Base-by-base conservation (phyloP, 2,888 invertebrate genomes). In the Cistogaster globosa region DNA sequence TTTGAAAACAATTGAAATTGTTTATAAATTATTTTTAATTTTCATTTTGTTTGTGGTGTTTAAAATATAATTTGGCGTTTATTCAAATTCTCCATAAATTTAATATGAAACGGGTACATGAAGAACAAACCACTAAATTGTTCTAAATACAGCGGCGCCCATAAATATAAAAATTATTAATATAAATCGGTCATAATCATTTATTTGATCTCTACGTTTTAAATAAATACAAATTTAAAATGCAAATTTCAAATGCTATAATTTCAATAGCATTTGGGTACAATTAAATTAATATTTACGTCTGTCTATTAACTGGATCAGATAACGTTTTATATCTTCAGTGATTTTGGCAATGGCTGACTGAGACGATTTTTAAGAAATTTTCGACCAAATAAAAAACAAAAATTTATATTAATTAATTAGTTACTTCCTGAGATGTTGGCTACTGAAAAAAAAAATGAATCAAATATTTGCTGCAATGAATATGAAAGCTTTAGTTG, bases 31-130 rank as follows among this genome's bases (percentile, higher is more conserved):
- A 48, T 63, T 76, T 57, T 76, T 57, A 55, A 57, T 53, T 69
- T 60, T 53, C 12, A 20, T 65, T 53, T 62, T 42, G 55, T 57
- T 72, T 65, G 22, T n/a, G 65, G 22, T 85, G 72, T 63, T 78
- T 74, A 69, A 60, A 78, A 85, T 80, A 77, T 45, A 48, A 72
- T 84, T 82, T 85, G 85, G 85, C 82, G 58, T 78, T 78, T 60
- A 69, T 81, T 74, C 81, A 85, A 85, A 85, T 74, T 72, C 74
- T 18, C 51, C 38, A 82, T 85, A 85, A 82, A 78, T 68, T 74
- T 78, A 58, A 76, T 82, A 65, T 63, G 42, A 82, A 76, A 58
- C 76, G 69, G 75, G 60, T 71, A 65, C 75, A 80, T 67, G 69
- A 53, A 51, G 69, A 53, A 51, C 53, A 68, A 55, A 78, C 38